These are phyloP conservation scores for Phymorhynchus buccinoides DNA, from an alignment of 1,140 invertebrate genomes.

Conservation along the genomic window DNA sequence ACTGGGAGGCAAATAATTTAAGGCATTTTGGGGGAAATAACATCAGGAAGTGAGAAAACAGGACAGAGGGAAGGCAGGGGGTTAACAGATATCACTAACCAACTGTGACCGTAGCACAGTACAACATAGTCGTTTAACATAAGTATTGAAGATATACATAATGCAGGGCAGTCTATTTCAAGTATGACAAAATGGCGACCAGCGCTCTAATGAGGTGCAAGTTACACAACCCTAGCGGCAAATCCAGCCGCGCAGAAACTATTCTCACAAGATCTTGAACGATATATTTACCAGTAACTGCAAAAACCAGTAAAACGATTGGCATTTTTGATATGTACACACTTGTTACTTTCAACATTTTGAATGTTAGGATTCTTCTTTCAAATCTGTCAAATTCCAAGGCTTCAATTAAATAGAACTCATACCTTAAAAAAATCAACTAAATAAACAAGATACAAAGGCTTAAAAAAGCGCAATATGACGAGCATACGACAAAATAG, in stretches of 20 bases:
- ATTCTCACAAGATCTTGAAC: too few relatives aligned
- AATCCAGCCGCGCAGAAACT: too few relatives aligned
- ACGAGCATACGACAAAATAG: background rate
- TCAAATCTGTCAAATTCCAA: too few relatives aligned
- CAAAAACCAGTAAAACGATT: too few relatives aligned
- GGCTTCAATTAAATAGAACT: too few relatives aligned
- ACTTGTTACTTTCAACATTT: too few relatives aligned
- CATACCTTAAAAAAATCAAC: too few relatives aligned
- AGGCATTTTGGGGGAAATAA: background rate
- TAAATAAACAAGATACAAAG: background rate
- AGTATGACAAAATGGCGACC: constrained; percentile 8
- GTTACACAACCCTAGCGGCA: background rate
- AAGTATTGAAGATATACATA: background rate
- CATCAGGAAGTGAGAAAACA: background rate
- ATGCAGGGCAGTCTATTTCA: background rate
- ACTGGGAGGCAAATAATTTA: background rate
- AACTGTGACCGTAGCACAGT: background rate
- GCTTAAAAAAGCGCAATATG: background rate
- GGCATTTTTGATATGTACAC: too few relatives aligned
- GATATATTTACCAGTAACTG: too few relatives aligned
- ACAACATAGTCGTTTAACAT: too few relatives aligned
- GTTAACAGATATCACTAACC: background rate
- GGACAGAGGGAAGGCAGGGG: background rate
- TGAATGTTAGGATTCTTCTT: too few relatives aligned
- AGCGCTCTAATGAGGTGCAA: constrained; percentile 1